Conservation (phyloP, 1,140 invertebrate species). For the Meloidogyne floridensis region DNA sequence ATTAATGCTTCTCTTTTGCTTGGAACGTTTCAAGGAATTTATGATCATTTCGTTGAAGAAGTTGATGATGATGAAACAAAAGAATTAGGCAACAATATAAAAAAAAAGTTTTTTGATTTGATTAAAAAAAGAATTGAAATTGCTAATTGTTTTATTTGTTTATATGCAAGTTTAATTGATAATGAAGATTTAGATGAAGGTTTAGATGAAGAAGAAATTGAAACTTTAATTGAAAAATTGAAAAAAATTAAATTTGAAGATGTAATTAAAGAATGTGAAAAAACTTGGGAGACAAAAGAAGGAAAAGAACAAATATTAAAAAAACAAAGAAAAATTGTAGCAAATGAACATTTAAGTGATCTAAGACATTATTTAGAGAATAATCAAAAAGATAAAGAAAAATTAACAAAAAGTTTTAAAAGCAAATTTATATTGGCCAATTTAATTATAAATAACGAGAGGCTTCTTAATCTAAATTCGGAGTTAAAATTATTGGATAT, state of each 20-base stretch:
- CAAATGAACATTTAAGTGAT: not conserved
- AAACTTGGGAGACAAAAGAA: not conserved
- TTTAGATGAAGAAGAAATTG: not conserved
- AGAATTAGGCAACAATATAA: not conserved
- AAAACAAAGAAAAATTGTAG: not conserved
- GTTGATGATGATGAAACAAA: not conserved
- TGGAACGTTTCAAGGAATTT: not conserved
- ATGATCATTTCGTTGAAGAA: not conserved
- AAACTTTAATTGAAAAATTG: not conserved
- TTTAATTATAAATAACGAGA: not conserved
- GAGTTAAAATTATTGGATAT: not conserved
- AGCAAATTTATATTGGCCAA: not conserved
- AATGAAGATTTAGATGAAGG: not conserved
- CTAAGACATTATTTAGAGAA: not conserved
- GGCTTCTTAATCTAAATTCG: not conserved
- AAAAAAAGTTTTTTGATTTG: not conserved
- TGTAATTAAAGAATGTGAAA: not conserved
- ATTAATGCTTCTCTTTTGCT: not conserved
- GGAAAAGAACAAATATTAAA: slow-evolving; percentile 1
- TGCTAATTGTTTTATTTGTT: not conserved
- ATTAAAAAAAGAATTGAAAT: not conserved
- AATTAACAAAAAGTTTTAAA: not conserved
- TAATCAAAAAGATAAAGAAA: not conserved
- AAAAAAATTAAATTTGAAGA: not conserved
- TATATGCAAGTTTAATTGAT: not conserved